Conservation (phyloP, 2,113 vertebrate genomes). For the Panthera tigris region DNA sequence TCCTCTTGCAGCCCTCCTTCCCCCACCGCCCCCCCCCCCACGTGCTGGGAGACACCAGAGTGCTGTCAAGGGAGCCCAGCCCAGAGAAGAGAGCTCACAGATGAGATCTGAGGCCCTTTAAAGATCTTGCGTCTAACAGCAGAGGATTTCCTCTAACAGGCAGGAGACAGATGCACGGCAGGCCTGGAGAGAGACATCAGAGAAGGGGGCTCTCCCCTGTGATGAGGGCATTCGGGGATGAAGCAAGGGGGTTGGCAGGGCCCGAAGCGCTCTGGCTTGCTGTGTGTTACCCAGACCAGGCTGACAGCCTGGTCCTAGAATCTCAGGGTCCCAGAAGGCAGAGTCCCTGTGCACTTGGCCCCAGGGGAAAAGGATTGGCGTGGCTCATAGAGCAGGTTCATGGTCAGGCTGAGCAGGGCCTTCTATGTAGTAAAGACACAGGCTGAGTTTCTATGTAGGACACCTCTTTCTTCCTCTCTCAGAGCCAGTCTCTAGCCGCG, state of each 20-base stretch:
- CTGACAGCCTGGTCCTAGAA: not conserved
- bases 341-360: not conserved
- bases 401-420: not conserved
- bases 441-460: not conserved
- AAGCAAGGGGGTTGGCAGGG: not conserved
- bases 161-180: not conserved
- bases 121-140: conserved; percentile 51
- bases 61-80: not conserved
- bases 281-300: not conserved
- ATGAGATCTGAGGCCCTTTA: conserved; percentile 61
- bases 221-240: not conserved
- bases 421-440: not conserved
- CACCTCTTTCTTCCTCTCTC: not conserved
- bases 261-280: rapidly evolving
- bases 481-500: not conserved
- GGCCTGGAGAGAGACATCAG: conserved; percentile 22
- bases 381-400: not conserved
- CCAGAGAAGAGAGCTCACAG: not conserved
- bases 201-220: not conserved
- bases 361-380: not conserved
- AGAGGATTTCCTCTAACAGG: conserved; percentile 9
- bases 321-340: not conserved
- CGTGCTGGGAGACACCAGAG: conserved; percentile 24
- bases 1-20: not conserved
- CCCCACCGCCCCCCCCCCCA: not conserved